Evolutionary conservation across 2,888 invertebrate genomes (phyloP).

Genomic region (Drosophila nigricruria): DNA sequence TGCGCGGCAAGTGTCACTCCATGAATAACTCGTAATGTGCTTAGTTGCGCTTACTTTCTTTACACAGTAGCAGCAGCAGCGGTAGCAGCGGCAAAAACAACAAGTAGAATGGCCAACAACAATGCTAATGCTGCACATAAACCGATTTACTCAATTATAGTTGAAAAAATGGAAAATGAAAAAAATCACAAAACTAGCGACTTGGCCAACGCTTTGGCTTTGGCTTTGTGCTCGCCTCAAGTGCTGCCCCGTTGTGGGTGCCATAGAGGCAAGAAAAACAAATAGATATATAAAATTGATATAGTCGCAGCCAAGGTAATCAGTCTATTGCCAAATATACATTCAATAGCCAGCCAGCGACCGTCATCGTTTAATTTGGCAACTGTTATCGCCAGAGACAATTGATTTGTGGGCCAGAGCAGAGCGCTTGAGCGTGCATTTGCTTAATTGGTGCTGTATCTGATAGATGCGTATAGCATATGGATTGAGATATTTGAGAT

Average conservation of each 20-base stretch:
- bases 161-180: constrained; percentile 16
- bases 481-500: not conserved
- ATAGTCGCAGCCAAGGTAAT: constrained; percentile 60
- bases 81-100: constrained; percentile 21
- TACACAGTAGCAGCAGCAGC: constrained; percentile 31
- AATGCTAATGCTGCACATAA: constrained; percentile 74
- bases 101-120: constrained; percentile 42
- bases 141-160: constrained; percentile 80
- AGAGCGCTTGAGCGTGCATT: constrained; percentile 66
- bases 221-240: constrained; percentile 42
- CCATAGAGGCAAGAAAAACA: constrained; percentile 25
- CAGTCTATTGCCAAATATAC: constrained; percentile 33
- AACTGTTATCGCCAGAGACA: constrained; percentile 47
- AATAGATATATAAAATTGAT: constrained; percentile 16
- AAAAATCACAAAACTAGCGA: constrained; percentile 44
- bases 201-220: constrained; percentile 28
- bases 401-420: constrained; percentile 34
- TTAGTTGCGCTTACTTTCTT: constrained; percentile 79
- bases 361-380: constrained; percentile 68
- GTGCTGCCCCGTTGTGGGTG: constrained; percentile 54
- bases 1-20: constrained; percentile 68
- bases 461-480: constrained; percentile 5
- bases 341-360: constrained; percentile 39
- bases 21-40: constrained; percentile 66
- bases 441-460: constrained; percentile 38